Percentiles rank a stretch among this genome's conserved stretches.
These are phyloP conservation scores for Crocodylus rhombifer DNA, from an alignment of 2,797 vertebrate species.

Conservation along the genomic window DNA sequence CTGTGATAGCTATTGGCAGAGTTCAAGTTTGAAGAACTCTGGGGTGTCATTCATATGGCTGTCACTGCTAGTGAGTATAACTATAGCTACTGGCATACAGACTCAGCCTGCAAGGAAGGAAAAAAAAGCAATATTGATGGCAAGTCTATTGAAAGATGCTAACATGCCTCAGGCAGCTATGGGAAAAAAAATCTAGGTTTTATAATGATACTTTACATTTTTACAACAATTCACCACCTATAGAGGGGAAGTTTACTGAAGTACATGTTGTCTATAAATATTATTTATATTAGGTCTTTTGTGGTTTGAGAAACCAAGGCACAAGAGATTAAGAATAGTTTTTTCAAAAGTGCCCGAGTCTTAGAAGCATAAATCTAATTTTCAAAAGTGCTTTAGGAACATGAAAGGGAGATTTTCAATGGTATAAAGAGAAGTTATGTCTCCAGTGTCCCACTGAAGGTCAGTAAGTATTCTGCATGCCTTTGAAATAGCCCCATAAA, in stretches of 20 bases:
- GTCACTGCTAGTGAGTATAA: constrained; percentile 51
- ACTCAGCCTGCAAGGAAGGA: constrained; percentile 26
- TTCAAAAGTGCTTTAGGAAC: too few species aligned
- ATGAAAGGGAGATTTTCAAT: background rate
- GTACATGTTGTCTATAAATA: background rate
- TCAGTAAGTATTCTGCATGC: background rate
- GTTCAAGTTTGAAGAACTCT: constrained; percentile 26
- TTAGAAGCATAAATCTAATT: background rate
- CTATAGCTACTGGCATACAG: constrained; percentile 45
- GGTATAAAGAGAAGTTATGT: background rate
- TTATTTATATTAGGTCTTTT: background rate
- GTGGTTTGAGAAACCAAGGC: background rate
- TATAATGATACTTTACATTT: background rate
- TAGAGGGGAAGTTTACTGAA: background rate
- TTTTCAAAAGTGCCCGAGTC: background rate
- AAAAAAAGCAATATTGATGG: constrained; percentile 27
- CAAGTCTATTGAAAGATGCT: constrained; percentile 36
- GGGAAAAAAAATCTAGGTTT: background rate
- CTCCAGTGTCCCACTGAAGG: background rate
- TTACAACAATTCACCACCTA: background rate
- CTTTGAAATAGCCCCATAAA: background rate
- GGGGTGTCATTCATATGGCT: constrained; percentile 29
- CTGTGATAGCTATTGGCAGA: constrained; percentile 19
- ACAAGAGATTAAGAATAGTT: background rate
- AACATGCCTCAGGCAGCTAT: background rate